Evolutionary conservation across 2,888 invertebrate genomes (phyloP), one percentile per base, ranked within the genome.

Genomic region (Stratiomys singularior): DNA sequence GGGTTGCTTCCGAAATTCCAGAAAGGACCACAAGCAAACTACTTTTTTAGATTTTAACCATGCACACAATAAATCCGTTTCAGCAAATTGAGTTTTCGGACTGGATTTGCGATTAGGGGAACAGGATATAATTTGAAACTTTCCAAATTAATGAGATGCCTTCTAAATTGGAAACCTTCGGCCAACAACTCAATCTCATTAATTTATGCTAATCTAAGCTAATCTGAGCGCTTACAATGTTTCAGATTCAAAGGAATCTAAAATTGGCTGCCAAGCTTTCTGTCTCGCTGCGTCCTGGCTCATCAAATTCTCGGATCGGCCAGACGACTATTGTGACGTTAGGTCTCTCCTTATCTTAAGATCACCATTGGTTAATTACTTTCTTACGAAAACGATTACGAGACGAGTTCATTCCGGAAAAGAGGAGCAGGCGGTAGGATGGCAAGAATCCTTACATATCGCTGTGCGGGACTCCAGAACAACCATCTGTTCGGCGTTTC

Each of bases 351-450:
- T 77, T 79, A 79, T 79, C 79, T 74, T n/a, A 27, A 69, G 71
- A 79, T 79, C 76, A 69, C 76, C 76, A 77, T 79, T 77, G 69
- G 63, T 78, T 79, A 79, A 79, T 79, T 79, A 79, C 79, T 79
- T 79, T 79, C 63, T 76, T 46, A 74, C 58, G 74, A 58, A 74
- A 28, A 23, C 58, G 44, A 74, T 47, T 74, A 74, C 23, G 60
- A 30, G 69, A 30, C 58, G 60, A 74, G 58, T 58, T 74, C 60
- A 60, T 21, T 25, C 30, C 18, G 18, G 69, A 27, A 25, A n/a
- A 7, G 28, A n/a, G n/a, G 56, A 7, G 11, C 21, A 44, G 15
- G 71, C 9, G n/a, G 56, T 25, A 56, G 44, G 21, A n/a, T 25
- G 27, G 15, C 25, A 15, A 3, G 27, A 18, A 18, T 37, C 66